Evolutionary conservation across 2,113 vertebrate species (phyloP).

Genomic region (Eidolon helvum): DNA sequence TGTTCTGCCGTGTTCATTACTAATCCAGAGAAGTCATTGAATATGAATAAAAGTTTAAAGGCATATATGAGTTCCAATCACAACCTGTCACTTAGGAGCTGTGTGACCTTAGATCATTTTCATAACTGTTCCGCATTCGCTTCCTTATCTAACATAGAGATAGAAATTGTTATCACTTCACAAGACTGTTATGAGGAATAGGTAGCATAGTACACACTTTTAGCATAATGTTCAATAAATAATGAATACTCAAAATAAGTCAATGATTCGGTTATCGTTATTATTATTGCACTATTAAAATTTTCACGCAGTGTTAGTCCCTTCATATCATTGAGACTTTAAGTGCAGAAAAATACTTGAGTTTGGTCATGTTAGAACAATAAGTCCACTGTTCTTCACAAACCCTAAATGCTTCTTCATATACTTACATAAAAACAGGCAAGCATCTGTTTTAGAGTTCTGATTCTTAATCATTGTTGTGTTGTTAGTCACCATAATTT

Average conservation of each 20-base stretch:
- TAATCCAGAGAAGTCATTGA: background rate
- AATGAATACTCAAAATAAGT: background rate
- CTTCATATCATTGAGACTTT: background rate
- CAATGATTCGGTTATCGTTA: background rate
- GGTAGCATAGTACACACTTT: background rate
- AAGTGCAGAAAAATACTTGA: background rate
- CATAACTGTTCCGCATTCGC: background rate
- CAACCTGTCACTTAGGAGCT: background rate
- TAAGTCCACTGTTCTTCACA: background rate
- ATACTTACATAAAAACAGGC: background rate
- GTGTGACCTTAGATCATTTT: background rate
- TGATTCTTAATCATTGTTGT: background rate
- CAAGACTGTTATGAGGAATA: background rate
- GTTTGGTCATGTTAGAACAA: background rate
- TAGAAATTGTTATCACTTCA: background rate
- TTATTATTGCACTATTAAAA: background rate
- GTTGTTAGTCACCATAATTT: background rate
- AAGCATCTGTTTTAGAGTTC: background rate
- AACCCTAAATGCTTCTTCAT: background rate
- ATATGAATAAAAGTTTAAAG: background rate
- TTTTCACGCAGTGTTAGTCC: accelerated
- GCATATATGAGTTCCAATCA: background rate
- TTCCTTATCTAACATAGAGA: background rate
- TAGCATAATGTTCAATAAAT: background rate
- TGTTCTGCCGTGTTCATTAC: background rate